These are phyloP conservation scores for Ladona fulva DNA, from an alignment of 1,140 invertebrate species.

Conservation along the genomic window DNA sequence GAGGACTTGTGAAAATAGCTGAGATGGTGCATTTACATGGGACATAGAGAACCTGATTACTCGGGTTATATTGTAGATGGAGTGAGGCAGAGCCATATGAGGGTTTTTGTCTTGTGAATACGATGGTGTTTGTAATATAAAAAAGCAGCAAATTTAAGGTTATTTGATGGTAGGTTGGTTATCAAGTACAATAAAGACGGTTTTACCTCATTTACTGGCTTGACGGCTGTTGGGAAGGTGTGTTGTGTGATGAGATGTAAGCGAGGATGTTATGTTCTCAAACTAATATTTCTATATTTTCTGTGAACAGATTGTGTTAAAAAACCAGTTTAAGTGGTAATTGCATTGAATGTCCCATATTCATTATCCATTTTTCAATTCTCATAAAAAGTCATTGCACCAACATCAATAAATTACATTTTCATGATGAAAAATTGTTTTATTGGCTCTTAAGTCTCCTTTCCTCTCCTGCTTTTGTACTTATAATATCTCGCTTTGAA, in stretches of 20 bases:
- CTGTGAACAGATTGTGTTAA: neutral
- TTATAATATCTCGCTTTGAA: no score
- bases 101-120: no score
- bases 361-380: conserved; percentile 9
- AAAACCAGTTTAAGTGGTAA: conserved; percentile 6
- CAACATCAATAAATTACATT: conserved; percentile 10
- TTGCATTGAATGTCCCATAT: neutral
- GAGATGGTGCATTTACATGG: neutral
- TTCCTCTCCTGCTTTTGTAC: no score
- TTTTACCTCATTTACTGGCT: neutral
- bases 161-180: neutral
- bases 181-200: neutral
- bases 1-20: conserved; percentile 4
- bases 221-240: neutral
- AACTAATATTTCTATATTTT: conserved; percentile 1
- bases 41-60: neutral
- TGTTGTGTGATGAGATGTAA: neutral
- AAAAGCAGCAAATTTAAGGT: no score
- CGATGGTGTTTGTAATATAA: no score
- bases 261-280: neutral
- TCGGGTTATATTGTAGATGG: no score
- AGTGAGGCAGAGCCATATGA: no score
- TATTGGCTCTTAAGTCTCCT: neutral
- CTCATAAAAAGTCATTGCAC: conserved; percentile 5
- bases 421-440: neutral